A percentile compares a stretch with the other conserved stretches of the same genome.
phyloP scores from a whole-genome alignment of 2,888 invertebrate genomes.

The Phragmatobia fuliginosa region DNA sequence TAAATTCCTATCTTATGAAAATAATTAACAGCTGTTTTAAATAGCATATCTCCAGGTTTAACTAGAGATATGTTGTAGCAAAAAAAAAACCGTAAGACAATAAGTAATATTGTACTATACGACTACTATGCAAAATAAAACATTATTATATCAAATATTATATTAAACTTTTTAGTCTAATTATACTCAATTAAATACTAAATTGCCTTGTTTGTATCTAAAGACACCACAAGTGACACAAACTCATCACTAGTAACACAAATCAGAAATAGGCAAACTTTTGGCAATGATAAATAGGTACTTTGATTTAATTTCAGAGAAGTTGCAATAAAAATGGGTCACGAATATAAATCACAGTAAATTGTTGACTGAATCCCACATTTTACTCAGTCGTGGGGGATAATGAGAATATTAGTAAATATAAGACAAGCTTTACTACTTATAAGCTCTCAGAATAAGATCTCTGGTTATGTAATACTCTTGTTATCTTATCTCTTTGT shows the following conservation, averaged over 20 bases:
- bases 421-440: neutral
- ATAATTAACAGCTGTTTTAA: no score
- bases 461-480: neutral
- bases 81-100: no score
- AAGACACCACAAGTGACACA: neutral
- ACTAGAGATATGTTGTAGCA: no score
- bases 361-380: neutral
- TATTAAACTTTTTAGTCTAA: no score
- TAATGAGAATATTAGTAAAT: constrained; percentile 1
- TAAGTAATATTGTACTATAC: no score
- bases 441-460: neutral
- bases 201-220: no score
- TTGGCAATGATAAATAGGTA: neutral
- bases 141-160: no score
- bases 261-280: neutral
- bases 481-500: neutral
- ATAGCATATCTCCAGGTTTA: no score
- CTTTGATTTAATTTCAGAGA: neutral
- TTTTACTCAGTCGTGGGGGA: neutral
- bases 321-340: neutral
- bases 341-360: neutral
- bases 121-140: no score
- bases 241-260: neutral
- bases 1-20: no score
- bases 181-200: no score